Evolutionary conservation across 2,113 vertebrate species (phyloP), one percentile per base, ranked within the genome.

Genomic region (Oenanthe oenanthe): DNA sequence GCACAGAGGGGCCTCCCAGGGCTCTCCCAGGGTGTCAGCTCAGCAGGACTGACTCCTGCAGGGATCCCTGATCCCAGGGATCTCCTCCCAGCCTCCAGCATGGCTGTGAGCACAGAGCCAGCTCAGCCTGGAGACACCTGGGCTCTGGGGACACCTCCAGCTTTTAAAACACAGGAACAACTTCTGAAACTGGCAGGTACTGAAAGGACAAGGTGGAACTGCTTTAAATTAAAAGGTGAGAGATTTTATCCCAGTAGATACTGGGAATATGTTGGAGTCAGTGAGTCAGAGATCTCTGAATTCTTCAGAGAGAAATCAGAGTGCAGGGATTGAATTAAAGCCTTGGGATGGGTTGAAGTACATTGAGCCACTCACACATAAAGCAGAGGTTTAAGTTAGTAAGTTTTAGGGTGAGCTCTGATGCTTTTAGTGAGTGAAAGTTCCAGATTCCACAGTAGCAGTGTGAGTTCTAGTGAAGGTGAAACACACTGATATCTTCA

Each of bases 11-110:
- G 34, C 34, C 34, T 36, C 34, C 85, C 70, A 25, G 1, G 0
- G 21, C 13, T 31, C 20, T 12, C 28, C 15, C n/a, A 14, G 7
- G 9, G 5, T 26, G 7, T 3, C 66, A 38, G 18, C 10, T 24
- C 60, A 29, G 50, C 40, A 53, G 53, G 7, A 19, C 0, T 1
- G 28, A 32, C 4, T 31, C 20, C 50, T 43, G 51, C n/a, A 14
- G 0, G 48, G 11, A 51, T 16, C 19, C 45, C 5, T 1, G 10
- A 2, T 14, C 3, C 17, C 73, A 63, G 8, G 53, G 5, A 21
- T 25, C 57, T 7, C 31, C 5, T 9, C 14, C 31, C 21, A 6
- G 2, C 3, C 25, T 45, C 25, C 56, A 75, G 56, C 60, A 9
- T 0, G 4, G 31, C 32, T 3, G 9, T 0, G 13, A 77, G 31